Percentiles rank a stretch among this genome's conserved stretches.
phyloP scores from a whole-genome alignment of 1,140 invertebrate genomes.

The Drosophila ercepeae region DNA sequence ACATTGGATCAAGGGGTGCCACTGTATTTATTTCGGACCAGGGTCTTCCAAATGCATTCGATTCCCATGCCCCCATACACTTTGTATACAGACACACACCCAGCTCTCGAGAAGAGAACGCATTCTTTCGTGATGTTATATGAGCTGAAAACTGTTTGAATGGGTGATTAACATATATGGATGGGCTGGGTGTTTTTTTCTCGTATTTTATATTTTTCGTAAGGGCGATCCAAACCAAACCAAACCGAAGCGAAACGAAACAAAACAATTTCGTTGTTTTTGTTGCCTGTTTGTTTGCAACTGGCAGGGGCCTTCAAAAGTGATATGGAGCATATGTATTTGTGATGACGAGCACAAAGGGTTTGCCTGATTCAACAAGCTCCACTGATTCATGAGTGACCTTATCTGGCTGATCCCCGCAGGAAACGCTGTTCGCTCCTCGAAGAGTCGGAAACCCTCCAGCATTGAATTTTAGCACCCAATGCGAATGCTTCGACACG shows the following conservation, averaged over 20 bases:
- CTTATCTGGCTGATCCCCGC: conserved; percentile 42
- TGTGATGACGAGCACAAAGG: conserved; percentile 29
- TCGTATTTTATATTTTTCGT: background rate
- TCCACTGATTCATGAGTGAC: conserved; percentile 24
- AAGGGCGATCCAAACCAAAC: background rate
- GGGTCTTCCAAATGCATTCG: conserved; percentile 51
- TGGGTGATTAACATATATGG: conserved; percentile 71
- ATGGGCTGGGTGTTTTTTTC: conserved; percentile 28
- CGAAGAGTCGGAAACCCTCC: conserved; percentile 18
- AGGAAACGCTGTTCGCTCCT: conserved; percentile 44
- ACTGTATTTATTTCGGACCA: conserved; percentile 37
- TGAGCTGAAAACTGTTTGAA: conserved; percentile 66
- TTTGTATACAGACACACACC: background rate
- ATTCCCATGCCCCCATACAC: conserved; percentile 22
- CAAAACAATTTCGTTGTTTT: conserved; percentile 31
- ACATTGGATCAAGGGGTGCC: conserved; percentile 61
- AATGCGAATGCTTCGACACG: conserved; percentile 43
- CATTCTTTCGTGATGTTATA: conserved; percentile 63
- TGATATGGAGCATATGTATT: conserved; percentile 43
- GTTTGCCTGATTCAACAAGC: conserved; percentile 42
- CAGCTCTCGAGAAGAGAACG: conserved; percentile 23
- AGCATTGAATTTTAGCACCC: conserved; percentile 43
- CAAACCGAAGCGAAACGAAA: conserved; percentile 8
- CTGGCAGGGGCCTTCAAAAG: conserved; percentile 12
- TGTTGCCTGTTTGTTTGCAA: conserved; percentile 25